Evolutionary conservation across 2,113 vertebrate species (phyloP).

Genomic region (Zosterops borbonicus): DNA sequence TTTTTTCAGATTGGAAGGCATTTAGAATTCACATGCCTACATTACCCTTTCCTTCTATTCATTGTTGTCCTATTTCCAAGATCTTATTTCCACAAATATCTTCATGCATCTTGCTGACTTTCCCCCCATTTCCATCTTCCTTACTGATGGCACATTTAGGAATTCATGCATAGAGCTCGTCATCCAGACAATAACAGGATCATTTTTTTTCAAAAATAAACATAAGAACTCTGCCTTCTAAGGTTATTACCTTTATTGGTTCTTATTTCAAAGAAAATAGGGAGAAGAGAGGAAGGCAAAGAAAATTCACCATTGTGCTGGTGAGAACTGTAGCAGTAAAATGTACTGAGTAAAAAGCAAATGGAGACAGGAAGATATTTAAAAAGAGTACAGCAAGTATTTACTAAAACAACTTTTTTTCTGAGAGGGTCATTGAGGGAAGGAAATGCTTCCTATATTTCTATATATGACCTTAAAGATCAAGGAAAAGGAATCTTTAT

Average conservation of each 20-base stretch:
- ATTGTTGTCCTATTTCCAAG: background rate
- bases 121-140: background rate
- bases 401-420: background rate
- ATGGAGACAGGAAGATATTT: background rate
- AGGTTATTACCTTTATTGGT: background rate
- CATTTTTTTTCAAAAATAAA: no score
- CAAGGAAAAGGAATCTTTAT: background rate
- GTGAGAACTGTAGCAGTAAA: background rate
- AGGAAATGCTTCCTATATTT: background rate
- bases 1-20: background rate
- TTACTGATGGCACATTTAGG: background rate
- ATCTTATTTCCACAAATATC: constrained; percentile 1
- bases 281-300: background rate
- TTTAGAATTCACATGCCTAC: background rate
- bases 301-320: background rate
- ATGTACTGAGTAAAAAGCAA: background rate
- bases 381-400: background rate
- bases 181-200: background rate
- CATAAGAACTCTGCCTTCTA: no score
- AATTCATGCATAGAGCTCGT: background rate
- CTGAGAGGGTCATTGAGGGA: background rate
- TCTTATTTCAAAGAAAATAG: background rate
- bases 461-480: background rate
- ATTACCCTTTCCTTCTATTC: background rate
- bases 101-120: background rate